Evolutionary conservation across 1,140 invertebrate species (phyloP).

Genomic region (Teleogryllus occipitalis): DNA sequence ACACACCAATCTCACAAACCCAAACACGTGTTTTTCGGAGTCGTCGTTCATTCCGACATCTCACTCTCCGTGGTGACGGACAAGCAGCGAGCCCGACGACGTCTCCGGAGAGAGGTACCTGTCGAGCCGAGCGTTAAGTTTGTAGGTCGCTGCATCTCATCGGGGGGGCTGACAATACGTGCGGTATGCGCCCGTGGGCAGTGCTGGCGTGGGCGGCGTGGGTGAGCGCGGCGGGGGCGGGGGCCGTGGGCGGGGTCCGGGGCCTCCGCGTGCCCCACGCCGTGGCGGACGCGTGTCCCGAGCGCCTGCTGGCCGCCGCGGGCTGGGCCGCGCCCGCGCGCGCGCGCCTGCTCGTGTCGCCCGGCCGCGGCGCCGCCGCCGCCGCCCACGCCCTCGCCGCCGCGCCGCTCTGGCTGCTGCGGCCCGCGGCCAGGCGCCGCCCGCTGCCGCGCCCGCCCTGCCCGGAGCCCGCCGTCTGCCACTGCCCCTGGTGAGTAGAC

Average conservation of each 20-base stretch:
- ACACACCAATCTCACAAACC: too few species aligned
- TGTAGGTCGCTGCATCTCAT: constrained; percentile 3
- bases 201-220: not conserved
- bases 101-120: not conserved
- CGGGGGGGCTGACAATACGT: not conserved
- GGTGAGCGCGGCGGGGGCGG: not conserved
- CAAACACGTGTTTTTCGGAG: too few species aligned
- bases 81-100: too few species aligned
- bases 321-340: not conserved
- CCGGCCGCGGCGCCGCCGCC: too few species aligned
- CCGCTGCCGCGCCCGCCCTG: not conserved
- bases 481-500: not conserved
- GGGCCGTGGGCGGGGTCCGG: too few species aligned
- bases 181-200: not conserved
- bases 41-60: too few species aligned
- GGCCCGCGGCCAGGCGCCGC: too few species aligned
- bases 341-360: not conserved
- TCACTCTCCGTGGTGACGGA: too few species aligned
- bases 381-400: too few species aligned
- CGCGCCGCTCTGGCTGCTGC: not conserved
- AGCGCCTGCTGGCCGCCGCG: too few species aligned
- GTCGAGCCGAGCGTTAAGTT: not conserved
- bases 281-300: too few species aligned
- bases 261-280: too few species aligned
- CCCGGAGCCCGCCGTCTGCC: not conserved